A percentile compares a stretch with the other conserved stretches of the same genome.
Conservation (phyloP, 2,797 vertebrate species). For the Mionectes olivaceus region DNA sequence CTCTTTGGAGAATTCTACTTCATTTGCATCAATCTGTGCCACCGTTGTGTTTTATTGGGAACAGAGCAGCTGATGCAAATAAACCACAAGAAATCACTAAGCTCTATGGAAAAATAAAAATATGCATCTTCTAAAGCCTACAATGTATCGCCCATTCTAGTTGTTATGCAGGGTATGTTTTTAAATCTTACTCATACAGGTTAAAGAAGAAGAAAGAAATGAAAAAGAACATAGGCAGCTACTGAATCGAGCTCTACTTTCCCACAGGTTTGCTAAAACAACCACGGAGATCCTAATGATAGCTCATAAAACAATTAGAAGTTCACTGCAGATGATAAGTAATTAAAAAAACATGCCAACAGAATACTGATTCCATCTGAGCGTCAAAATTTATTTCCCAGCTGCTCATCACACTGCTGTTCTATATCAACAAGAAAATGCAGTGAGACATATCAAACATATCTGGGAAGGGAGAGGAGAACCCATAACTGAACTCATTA, state of each 20-base stretch:
- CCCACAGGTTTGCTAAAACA: slow-evolving; percentile 5
- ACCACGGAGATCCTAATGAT: not conserved
- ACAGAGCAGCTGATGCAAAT: not conserved
- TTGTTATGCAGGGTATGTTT: not conserved
- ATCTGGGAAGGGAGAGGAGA: not conserved
- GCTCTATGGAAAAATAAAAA: not conserved
- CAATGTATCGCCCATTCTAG: not conserved
- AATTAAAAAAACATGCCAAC: not conserved
- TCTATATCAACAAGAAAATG: not conserved
- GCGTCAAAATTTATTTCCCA: not conserved
- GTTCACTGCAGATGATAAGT: not conserved
- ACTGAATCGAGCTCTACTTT: not conserved
- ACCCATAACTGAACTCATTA: not conserved
- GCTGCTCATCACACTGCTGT: not conserved
- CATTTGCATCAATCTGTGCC: not conserved
- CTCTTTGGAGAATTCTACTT: not conserved
- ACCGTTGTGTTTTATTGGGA: not conserved
- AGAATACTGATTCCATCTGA: not conserved
- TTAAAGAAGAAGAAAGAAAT: not conserved
- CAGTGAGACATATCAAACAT: not conserved
- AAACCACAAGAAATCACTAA: not conserved
- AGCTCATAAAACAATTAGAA: not conserved
- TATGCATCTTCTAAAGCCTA: not conserved
- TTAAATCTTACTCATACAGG: not conserved
- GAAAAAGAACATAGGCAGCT: not conserved